phyloP scores from a whole-genome alignment of 2,888 invertebrate genomes.

The Flexamia atlantica region DNA sequence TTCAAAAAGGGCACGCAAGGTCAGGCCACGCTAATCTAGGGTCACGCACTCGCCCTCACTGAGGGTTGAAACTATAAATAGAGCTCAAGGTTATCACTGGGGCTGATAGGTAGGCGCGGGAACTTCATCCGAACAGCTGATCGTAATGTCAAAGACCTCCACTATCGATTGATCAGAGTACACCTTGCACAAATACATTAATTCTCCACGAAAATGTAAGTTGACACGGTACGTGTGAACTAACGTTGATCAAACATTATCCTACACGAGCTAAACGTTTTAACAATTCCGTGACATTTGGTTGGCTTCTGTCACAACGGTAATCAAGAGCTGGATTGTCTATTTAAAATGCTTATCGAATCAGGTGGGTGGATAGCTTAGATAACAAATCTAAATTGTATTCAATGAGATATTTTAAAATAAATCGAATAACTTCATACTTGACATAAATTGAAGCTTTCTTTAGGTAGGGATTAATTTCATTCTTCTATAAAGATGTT shows the following conservation, averaged over 20 bases:
- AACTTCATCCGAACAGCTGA: conserved; percentile 30
- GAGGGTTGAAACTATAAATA: conserved; percentile 46
- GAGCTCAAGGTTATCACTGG: conserved; percentile 44
- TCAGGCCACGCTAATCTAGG: not conserved
- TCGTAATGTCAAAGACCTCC: not conserved
- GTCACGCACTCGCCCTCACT: conserved; percentile 10
- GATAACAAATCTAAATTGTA: too few relatives aligned
- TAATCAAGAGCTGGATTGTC: conserved; percentile 1
- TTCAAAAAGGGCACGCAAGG: conserved; percentile 32
- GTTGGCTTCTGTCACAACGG: conserved; percentile 47
- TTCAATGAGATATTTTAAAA: too few relatives aligned
- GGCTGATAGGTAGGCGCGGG: conserved; percentile 18
- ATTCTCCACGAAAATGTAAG: too few relatives aligned
- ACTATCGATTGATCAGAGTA: not conserved
- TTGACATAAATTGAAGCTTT: too few relatives aligned
- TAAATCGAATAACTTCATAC: too few relatives aligned
- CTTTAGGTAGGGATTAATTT: too few relatives aligned
- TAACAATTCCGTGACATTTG: conserved; percentile 28
- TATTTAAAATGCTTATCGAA: not conserved
- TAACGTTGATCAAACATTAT: too few relatives aligned
- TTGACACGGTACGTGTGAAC: too few relatives aligned
- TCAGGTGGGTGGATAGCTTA: too few relatives aligned
- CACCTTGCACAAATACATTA: too few relatives aligned
- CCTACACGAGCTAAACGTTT: not conserved
- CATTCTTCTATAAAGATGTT: too few relatives aligned